These are phyloP conservation scores for Pseudobourletiella spinata DNA, from an alignment of 1,140 invertebrate genomes.

Conservation along the genomic window DNA sequence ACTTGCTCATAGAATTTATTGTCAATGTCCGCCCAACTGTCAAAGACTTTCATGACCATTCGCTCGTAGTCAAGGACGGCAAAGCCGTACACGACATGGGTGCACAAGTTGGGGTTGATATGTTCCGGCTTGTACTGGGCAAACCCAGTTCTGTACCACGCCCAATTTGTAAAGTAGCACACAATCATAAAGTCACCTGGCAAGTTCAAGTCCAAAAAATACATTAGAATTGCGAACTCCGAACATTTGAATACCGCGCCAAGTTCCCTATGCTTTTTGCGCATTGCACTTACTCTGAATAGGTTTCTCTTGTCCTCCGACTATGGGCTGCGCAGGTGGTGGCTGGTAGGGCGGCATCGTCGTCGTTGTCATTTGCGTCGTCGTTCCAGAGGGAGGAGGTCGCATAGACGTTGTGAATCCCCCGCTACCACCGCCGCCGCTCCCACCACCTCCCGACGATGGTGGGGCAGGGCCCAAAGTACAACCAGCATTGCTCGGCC, in stretches of 20 bases:
- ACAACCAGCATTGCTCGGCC: conserved; percentile 25
- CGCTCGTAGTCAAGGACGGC: conserved; percentile 71
- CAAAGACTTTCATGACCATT: conserved; percentile 68
- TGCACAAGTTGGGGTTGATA: conserved; percentile 76
- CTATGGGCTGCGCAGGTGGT: background rate
- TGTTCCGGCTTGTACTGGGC: conserved; percentile 75
- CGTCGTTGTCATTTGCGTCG: background rate
- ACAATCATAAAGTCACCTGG: conserved; percentile 49
- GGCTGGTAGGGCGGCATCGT: background rate
- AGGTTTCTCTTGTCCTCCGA: background rate
- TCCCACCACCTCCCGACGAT: background rate
- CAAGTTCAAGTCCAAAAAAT: background rate
- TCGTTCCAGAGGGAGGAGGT: background rate
- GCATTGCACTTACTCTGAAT: background rate
- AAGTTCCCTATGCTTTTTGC: too few relatives aligned
- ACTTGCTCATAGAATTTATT: conserved; percentile 68
- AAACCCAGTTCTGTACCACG: conserved; percentile 73
- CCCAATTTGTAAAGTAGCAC: conserved; percentile 92
- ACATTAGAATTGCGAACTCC: background rate
- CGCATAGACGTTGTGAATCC: background rate
- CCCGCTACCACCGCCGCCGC: background rate
- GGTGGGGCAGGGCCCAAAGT: conserved; percentile 1
- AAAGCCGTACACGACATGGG: conserved; percentile 86
- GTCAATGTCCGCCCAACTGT: conserved; percentile 68
- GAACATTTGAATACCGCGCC: too few relatives aligned